phyloP scores from a whole-genome alignment of 2,888 invertebrate species.

The Philonicus albiceps region DNA sequence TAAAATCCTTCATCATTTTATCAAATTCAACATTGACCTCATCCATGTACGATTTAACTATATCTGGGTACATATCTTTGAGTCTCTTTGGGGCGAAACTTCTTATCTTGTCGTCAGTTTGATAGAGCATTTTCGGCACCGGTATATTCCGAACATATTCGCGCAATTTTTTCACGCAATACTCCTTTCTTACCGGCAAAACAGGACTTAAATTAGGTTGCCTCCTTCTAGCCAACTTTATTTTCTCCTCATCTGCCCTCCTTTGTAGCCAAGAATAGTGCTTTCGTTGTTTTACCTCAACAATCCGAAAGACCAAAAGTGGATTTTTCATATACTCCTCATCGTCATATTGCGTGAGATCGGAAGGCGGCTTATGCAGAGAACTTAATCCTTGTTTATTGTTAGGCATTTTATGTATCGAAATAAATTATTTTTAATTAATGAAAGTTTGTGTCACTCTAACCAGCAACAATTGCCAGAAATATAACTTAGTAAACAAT shows the following conservation, averaged over 20 bases:
- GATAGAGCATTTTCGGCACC: slow-evolving; percentile 69
- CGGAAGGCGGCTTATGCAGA: slow-evolving; percentile 58
- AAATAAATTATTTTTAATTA: neutral
- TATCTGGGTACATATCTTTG: slow-evolving; percentile 66
- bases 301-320: slow-evolving; percentile 58
- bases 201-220: slow-evolving; percentile 62
- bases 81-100: slow-evolving; percentile 67
- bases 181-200: slow-evolving; percentile 65
- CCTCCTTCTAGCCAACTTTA: slow-evolving; percentile 53
- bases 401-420: slow-evolving; percentile 5
- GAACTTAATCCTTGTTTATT: neutral
- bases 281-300: slow-evolving; percentile 58
- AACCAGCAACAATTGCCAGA: neutral
- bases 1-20: slow-evolving; percentile 69
- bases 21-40: slow-evolving; percentile 69
- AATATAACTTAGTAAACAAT: neutral
- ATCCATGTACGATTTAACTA: slow-evolving; percentile 65
- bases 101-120: slow-evolving; percentile 70
- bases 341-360: slow-evolving; percentile 60
- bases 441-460: neutral
- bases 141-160: slow-evolving; percentile 68
- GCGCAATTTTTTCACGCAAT: slow-evolving; percentile 67
- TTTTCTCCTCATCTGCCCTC: slow-evolving; percentile 57
- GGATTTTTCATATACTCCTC: slow-evolving; percentile 61
- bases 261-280: slow-evolving; percentile 53